Base-by-base conservation (phyloP, 1,140 invertebrate species). In the Drosophila ambigua region DNA sequence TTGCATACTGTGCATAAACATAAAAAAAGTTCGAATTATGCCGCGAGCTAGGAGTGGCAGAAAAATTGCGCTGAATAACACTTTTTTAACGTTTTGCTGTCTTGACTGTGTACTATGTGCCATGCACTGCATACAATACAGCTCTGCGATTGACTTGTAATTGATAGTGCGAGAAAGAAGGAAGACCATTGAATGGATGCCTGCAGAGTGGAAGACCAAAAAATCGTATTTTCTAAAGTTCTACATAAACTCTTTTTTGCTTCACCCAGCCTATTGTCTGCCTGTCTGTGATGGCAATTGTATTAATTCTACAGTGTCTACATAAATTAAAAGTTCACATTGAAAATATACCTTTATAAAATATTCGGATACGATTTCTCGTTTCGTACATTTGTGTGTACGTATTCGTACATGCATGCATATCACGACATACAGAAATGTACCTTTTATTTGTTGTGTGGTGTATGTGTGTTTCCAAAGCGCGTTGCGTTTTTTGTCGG, bases 361-460 rank as follows among this genome's bases (percentile, higher is more conserved):
- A 69, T 68, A 73, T 74, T 76, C 74, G 64, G 68, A 67, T 74
- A 77, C 61, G 64, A 73, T 77, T 77, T 84, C 71, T 55, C 60
- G 52, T 65, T 66, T 61, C 43, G 72, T 57, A 48, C 43, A 44
- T 62, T 23, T 67, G 59, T 72, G 60, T 74, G 44, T 52, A 48
- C 59, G 53, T 59, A 54, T 59, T 57, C 44, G 48, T 26, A 24
- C 20, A 24, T 24, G 41, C 23, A 24, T 4, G 4, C 23, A 66
- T 61, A 77, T 50, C 49, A 69, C 52, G 71, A 68, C 45, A 67
- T 35, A 61, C 35, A 58, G 24, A 64, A 51, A 23, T 44, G 57
- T 54, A 57, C 53, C 24, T 54, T 46, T 67, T 48, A 52, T 79
- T 78, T 78, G 45, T 79, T 79, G 58, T 67, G 58, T 50, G 23